phyloP scores from a whole-genome alignment of 2,888 invertebrate species.

The Chironomus riparius region DNA sequence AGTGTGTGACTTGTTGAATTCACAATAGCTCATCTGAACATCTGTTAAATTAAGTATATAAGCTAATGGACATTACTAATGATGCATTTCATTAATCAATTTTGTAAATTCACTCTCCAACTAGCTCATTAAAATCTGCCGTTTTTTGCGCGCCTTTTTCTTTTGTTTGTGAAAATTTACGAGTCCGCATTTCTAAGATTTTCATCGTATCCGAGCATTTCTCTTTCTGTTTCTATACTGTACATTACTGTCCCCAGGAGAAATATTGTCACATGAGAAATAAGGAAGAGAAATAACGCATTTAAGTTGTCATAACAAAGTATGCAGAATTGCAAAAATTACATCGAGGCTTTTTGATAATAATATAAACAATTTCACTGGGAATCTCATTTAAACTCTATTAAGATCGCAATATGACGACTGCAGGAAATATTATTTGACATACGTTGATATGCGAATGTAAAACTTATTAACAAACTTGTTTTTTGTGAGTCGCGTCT shows the following conservation, averaged over 20 bases:
- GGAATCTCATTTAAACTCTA: too few relatives aligned
- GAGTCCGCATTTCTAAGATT: neutral
- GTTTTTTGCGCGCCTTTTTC: neutral
- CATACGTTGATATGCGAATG: too few relatives aligned
- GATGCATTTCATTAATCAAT: neutral
- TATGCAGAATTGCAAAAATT: neutral
- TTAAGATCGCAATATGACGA: too few relatives aligned
- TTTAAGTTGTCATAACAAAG: conserved; percentile 16
- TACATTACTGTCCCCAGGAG: too few relatives aligned
- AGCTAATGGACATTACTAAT: neutral
- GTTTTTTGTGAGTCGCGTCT: too few relatives aligned
- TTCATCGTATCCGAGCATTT: neutral
- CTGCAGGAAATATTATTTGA: too few relatives aligned
- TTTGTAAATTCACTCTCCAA: neutral
- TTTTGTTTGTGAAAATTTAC: neutral
- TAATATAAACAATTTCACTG: too few relatives aligned
- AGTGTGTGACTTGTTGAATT: neutral
- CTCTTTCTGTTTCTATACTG: neutral
- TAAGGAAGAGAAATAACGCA: neutral
- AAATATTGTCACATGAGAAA: neutral
- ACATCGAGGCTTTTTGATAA: neutral
- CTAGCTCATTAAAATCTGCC: neutral
- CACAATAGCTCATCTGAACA: neutral
- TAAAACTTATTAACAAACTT: too few relatives aligned
- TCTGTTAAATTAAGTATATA: neutral